Base-by-base conservation (phyloP, 2,113 vertebrate species). In the Diadophis punctatus region DNA sequence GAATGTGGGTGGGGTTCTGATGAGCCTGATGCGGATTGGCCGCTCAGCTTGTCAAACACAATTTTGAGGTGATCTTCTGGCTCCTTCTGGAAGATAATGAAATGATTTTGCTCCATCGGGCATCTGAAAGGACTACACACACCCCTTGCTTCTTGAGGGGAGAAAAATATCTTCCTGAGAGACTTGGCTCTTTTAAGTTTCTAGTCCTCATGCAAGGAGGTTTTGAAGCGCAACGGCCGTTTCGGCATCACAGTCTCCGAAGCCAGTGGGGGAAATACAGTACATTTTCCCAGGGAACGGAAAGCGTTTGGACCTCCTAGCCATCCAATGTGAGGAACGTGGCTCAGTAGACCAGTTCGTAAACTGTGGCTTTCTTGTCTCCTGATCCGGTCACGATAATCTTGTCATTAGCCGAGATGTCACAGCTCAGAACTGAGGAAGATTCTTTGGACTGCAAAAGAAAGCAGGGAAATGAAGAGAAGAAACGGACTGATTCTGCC, bases 361-460 rank as follows among this genome's bases (percentile, higher is more conserved):
- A 99, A 92, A 99, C 98, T 0, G 98, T 98, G 93, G 98, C 98
- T 53, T 98, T 98, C 97, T 98, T 98, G 96, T 98, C 97, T 0
- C 98, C 97, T 0, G 98, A 98, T 85, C 99, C 99, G 0, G 98
- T 98, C 89, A 98, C 97, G 0, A 99, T 97, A 96, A 98, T 98
- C 94, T 98, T 98, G 97, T 98, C 98, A 0, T 98, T 98, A 16
- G 96, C 80, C 0, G 98, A 98, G 91, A 99, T 97, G 3, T 99
- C 98, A 0, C 98, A 99, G 97, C 98, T 99, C 95, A 98, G 97
- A 94, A 98, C 96, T 0, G 98, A 98, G 0, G 98, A 98, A 1
- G 97, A 97, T 95, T 99, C 98, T 56, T 98, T 98, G 39, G 98
- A 98, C 99, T 99, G 95, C 5, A 25, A 22, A n/a, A 55, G 18